Base-by-base conservation (phyloP, 1,140 invertebrate species). In the Piezodorus guildinii region DNA sequence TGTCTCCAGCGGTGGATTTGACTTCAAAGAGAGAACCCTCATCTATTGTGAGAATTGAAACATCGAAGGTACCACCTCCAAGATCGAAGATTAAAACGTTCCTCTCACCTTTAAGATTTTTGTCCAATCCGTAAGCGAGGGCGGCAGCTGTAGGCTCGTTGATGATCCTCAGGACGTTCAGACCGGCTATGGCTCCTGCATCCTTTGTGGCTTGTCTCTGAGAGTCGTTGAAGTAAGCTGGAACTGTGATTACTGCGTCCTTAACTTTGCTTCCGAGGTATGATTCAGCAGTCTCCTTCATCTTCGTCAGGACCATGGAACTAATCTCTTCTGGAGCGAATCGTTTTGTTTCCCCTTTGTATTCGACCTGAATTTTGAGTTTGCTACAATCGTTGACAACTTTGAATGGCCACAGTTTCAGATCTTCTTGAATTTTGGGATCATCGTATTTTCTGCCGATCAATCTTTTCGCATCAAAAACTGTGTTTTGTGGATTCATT, bases 251-350 rank as follows among this genome's bases (percentile, higher is more conserved):
- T n/a, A 84, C 75, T 0, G 78, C 78, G 66, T 80, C 76, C 30
- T 65, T 73, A 6, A 79, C 73, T 17, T 68, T 70, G 58, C 68
- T 61, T 8, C 78, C 79, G 5, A 80, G 65, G 66, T 75, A 80
- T 0, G 76, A 77, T 76, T 85, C 77, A 59, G 74, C 84, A 82
- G 62, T 79, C 67, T 77, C 73, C 67, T 75, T 78, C 72, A 85
- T 83, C 70, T 82, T 83, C 27, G 72, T 77, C 63, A 85, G 71
- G 45, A 77, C 67, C 89, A 93, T 93, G 0, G 89, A 88, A 54
- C 87, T 90, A 63, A 94, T 83, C 77, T 94, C 90, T 75, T 94
- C 90, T 1, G 90, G 88, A 10, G 83, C 81, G 74, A 92, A 92
- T 19, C 73, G 80, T 71, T 88, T 91, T 9, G 72, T 75, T 73